A percentile compares a stretch with the other conserved stretches of the same genome.
phyloP scores from a whole-genome alignment of 2,113 vertebrate genomes.

The Bubo bubo region DNA sequence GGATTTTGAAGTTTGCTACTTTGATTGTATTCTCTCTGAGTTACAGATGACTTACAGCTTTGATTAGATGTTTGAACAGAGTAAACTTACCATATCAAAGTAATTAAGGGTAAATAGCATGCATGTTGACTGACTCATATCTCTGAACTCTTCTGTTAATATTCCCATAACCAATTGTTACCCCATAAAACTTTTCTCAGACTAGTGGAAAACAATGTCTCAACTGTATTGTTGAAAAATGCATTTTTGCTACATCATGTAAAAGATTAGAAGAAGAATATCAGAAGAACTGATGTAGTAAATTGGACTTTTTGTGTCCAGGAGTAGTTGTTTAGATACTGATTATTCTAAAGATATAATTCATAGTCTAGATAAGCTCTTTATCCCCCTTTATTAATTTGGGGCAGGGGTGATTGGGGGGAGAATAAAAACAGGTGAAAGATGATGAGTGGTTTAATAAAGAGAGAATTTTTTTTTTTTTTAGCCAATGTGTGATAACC shows the following conservation, averaged over 20 bases:
- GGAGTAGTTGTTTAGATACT: not conserved
- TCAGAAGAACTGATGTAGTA: not conserved
- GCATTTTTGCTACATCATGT: not conserved
- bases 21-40: not conserved
- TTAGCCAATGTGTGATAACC: slow-evolving; percentile 99
- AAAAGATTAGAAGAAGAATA: not conserved
- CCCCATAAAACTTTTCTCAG: not conserved
- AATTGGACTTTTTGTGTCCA: not conserved
- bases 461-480: not conserved
- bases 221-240: not conserved
- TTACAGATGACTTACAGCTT: not conserved
- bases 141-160: not conserved
- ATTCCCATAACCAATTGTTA: accelerated
- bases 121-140: not conserved
- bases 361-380: not conserved
- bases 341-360: not conserved
- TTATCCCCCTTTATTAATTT: not conserved
- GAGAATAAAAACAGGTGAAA: not conserved
- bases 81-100: not conserved
- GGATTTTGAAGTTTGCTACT: not conserved
- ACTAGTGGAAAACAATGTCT: not conserved
- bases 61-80: not conserved
- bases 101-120: not conserved
- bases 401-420: not conserved
- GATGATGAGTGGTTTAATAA: not conserved